A percentile compares a stretch with the other conserved stretches of the same genome.
These are phyloP conservation scores for Okapia johnstoni DNA, from an alignment of 2,113 vertebrate species.

Conservation along the genomic window DNA sequence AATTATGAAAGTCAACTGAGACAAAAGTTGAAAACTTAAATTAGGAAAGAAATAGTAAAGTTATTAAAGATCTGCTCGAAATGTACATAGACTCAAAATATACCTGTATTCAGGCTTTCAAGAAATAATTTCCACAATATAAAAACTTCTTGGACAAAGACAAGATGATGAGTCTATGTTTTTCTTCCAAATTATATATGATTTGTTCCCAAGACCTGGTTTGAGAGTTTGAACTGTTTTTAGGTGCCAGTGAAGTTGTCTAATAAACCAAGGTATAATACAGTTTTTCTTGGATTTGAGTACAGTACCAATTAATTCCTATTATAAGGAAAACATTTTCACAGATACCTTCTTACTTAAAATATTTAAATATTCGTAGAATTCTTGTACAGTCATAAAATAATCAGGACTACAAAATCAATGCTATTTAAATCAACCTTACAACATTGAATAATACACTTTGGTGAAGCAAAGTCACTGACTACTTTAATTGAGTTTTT, in stretches of 20 bases:
- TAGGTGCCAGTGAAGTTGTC: background rate
- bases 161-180: background rate
- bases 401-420: background rate
- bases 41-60: background rate
- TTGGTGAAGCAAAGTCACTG: conserved; percentile 31
- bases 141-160: background rate
- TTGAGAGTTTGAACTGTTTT: background rate
- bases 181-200: background rate
- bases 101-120: background rate
- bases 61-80: conserved; percentile 12
- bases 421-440: background rate
- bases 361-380: background rate
- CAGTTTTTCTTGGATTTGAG: background rate
- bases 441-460: background rate
- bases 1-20: background rate
- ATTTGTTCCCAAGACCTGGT: background rate
- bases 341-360: background rate
- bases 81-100: background rate
- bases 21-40: background rate
- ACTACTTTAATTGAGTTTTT: conserved; percentile 23
- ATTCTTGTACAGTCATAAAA: background rate
- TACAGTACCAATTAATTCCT: background rate
- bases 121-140: background rate
- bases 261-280: background rate
- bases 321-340: conserved; percentile 11